Evolutionary conservation across 2,888 invertebrate genomes (phyloP), one percentile per base, ranked within the genome.

Genomic region (Phorcus lineatus): DNA sequence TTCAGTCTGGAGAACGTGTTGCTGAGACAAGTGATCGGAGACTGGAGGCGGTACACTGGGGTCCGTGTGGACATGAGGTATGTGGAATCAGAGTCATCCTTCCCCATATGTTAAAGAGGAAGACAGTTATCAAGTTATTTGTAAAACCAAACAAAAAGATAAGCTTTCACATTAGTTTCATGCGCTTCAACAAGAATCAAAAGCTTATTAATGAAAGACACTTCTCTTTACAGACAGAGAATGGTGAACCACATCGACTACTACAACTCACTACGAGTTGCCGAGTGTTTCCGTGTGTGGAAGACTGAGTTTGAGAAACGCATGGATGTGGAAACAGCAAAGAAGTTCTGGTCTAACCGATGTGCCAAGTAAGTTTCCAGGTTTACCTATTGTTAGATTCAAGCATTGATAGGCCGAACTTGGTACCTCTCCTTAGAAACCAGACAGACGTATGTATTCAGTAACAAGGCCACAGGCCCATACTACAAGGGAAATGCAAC

Each of bases 331-430:
- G 83, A 87, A 76, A 84, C 82, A 52, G 87, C 88, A 17, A 85
- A 84, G 70, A 83, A 85, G 55, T 79, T 89, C 78, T 90, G 89
- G 89, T 89, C 89, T 24, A 85, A 88, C 75, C 78, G 83, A 16
- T 90, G 90, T 86, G 87, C 86, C 36, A 86, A 82, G 86, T 86
- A 83, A 62, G 67, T 24, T 22, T 40, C n/a, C n/a, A n/a, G n/a
- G n/a, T n/a, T n/a, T n/a, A n/a, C n/a, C n/a, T n/a, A n/a, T n/a
- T n/a, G n/a, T n/a, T n/a, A n/a, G n/a, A n/a, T n/a, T n/a, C n/a
- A n/a, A n/a, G n/a, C n/a, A n/a, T n/a, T n/a, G n/a, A n/a, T n/a
- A n/a, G n/a, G n/a, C n/a, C n/a, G n/a, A n/a, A n/a, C n/a, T n/a
- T n/a, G n/a, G n/a, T n/a, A n/a, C n/a, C n/a, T n/a, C n/a, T n/a